Evolutionary conservation across 2,113 vertebrate genomes (phyloP).

Genomic region (Tretioscincus oriximinensis): DNA sequence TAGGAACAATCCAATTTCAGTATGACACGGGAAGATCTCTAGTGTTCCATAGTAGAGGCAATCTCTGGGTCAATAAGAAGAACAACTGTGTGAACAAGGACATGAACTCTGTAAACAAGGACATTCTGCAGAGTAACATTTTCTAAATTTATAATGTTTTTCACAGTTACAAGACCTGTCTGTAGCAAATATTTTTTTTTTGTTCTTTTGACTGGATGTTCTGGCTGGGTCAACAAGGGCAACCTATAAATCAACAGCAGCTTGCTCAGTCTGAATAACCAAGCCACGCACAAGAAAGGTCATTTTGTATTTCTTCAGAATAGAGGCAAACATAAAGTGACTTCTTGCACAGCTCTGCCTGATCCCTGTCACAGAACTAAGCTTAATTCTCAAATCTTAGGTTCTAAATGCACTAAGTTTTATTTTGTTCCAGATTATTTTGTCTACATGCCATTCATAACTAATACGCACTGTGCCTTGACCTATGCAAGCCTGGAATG

Average conservation of each 20-base stretch:
- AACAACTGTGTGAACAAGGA: constrained; percentile 3
- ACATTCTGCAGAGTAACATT: constrained; percentile 3
- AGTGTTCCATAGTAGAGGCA: background rate
- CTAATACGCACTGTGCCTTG: too few species aligned
- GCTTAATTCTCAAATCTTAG: background rate
- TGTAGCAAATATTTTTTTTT: background rate
- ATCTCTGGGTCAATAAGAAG: background rate
- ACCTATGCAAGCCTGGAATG: too few species aligned
- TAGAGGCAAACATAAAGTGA: background rate
- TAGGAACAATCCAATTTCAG: background rate
- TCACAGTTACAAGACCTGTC: background rate
- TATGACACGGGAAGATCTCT: background rate
- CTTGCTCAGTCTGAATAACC: background rate
- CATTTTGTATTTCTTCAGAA: background rate
- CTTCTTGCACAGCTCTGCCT: background rate
- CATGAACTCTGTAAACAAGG: constrained; percentile 6
- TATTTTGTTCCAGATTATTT: too few species aligned
- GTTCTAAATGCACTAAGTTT: too few species aligned
- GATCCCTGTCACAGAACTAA: background rate
- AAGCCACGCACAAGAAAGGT: background rate
- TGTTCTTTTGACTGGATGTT: background rate
- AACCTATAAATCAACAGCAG: background rate
- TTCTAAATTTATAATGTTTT: constrained; percentile 11
- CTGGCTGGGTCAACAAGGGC: background rate
- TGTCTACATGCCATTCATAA: too few species aligned